Evolutionary conservation across 2,113 vertebrate genomes (phyloP).

Genomic region (Trachemys scripta): DNA sequence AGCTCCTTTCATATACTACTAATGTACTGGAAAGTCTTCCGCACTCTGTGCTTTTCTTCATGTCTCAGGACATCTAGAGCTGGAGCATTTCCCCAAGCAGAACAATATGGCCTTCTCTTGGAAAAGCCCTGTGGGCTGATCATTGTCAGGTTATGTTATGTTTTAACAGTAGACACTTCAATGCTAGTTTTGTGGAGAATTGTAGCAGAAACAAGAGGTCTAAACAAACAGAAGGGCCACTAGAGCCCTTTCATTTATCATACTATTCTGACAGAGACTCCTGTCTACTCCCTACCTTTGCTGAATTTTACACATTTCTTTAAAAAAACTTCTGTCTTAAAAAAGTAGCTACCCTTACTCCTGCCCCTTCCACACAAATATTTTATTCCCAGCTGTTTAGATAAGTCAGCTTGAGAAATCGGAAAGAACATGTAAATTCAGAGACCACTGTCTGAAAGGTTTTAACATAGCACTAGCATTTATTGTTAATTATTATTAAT

Average conservation of each 20-base stretch:
- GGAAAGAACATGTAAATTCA: background rate
- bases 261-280: slow-evolving; percentile 79
- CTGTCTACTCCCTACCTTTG: slow-evolving; percentile 46
- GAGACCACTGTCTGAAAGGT: background rate
- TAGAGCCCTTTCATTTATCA: slow-evolving; percentile 89
- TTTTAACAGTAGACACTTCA: slow-evolving; percentile 89
- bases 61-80: slow-evolving; percentile 78
- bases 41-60: slow-evolving; percentile 79
- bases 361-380: slow-evolving; percentile 29
- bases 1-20: slow-evolving; percentile 87
- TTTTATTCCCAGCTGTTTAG: slow-evolving; percentile 18
- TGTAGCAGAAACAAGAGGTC: slow-evolving; percentile 89
- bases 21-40: slow-evolving; percentile 95
- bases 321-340: background rate
- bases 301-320: slow-evolving; percentile 5
- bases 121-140: slow-evolving; percentile 87
- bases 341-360: slow-evolving; percentile 13
- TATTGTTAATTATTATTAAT: background rate
- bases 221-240: slow-evolving; percentile 87
- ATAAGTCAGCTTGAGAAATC: slow-evolving; percentile 31
- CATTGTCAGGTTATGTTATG: slow-evolving; percentile 89
- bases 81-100: slow-evolving; percentile 57
- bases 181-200: slow-evolving; percentile 83
- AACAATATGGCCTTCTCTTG: slow-evolving; percentile 85
- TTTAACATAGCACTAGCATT: background rate